phyloP scores from a whole-genome alignment of 1,140 invertebrate genomes.

The Brachionus sp. region DNA sequence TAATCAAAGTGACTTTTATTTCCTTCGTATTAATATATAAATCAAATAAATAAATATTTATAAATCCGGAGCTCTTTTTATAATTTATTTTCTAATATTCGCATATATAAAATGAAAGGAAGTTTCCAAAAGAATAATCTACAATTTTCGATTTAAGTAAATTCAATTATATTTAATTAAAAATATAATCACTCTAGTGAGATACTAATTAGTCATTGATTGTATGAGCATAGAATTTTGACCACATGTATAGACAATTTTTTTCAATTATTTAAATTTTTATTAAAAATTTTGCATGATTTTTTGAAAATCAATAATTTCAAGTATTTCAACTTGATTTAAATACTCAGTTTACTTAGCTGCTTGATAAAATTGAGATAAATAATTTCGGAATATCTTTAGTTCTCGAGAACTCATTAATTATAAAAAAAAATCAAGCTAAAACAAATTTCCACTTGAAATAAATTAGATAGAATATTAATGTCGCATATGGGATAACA shows the following conservation, averaged over 20 bases:
- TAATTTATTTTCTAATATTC: background rate
- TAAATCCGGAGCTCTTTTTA: background rate
- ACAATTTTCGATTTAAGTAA: background rate
- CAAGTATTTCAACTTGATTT: background rate
- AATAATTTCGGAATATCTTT: background rate
- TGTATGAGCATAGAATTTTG: background rate
- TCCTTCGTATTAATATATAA: background rate
- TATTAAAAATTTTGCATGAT: background rate
- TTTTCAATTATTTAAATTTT: background rate
- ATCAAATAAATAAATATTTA: background rate
- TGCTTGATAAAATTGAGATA: background rate
- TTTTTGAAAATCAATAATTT: slow-evolving; percentile 1
- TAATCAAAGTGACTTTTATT: background rate
- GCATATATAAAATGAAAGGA: background rate
- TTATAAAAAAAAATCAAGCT: background rate
- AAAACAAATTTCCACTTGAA: background rate
- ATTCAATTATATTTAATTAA: background rate
- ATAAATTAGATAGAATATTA: background rate
- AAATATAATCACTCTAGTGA: background rate
- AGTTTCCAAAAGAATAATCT: background rate
- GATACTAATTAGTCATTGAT: background rate
- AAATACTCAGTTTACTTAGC: background rate
- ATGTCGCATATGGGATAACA: background rate
- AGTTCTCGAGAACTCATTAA: background rate
- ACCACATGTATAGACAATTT: background rate